Percentiles rank a stretch among this genome's conserved stretches.
Conservation (phyloP, 1,140 invertebrate genomes). For the Drosophila pseudoobscura region DNA sequence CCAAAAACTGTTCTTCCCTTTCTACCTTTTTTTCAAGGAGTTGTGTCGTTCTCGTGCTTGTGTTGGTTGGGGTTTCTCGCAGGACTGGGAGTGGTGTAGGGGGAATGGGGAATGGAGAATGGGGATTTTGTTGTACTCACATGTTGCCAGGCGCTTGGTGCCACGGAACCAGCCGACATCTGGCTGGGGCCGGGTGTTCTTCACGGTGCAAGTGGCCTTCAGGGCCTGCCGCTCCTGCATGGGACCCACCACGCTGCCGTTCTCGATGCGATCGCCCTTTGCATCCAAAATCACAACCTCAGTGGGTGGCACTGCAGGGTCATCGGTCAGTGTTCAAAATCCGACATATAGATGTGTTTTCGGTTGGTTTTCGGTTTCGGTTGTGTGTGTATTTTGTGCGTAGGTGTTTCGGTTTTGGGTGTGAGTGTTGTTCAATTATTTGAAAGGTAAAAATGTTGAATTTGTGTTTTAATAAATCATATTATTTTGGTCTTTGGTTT, state of each 20-base stretch:
- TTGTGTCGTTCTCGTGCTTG: conserved; percentile 1
- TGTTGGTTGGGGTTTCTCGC: no score
- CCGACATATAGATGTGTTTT: conserved; percentile 9
- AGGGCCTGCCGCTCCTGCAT: conserved; percentile 77
- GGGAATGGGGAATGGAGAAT: not conserved
- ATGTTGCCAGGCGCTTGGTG: conserved; percentile 71
- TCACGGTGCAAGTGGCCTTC: conserved; percentile 73
- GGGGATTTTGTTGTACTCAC: conserved; percentile 62
- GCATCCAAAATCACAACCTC: conserved; percentile 80
- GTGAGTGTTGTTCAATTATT: conserved; percentile 39
- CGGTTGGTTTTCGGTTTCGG: conserved; percentile 4
- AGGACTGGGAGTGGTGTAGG: no score
- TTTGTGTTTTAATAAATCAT: conserved; percentile 68
- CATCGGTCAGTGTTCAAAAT: conserved; percentile 33
- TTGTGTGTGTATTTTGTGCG: conserved; percentile 38
- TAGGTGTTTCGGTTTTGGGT: conserved; percentile 36
- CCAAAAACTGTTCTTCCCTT: conserved; percentile 33
- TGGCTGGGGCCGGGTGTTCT: conserved; percentile 76
- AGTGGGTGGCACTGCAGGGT: conserved; percentile 75
- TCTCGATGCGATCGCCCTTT: conserved; percentile 77
- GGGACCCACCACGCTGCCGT: conserved; percentile 75
- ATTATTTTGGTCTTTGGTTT: conserved; percentile 36
- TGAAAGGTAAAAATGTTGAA: conserved; percentile 56
- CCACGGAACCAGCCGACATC: conserved; percentile 79
- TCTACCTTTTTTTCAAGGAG: conserved; percentile 25